phyloP scores from a whole-genome alignment of 2,113 vertebrate genomes.

The Falcunculus frontatus region DNA sequence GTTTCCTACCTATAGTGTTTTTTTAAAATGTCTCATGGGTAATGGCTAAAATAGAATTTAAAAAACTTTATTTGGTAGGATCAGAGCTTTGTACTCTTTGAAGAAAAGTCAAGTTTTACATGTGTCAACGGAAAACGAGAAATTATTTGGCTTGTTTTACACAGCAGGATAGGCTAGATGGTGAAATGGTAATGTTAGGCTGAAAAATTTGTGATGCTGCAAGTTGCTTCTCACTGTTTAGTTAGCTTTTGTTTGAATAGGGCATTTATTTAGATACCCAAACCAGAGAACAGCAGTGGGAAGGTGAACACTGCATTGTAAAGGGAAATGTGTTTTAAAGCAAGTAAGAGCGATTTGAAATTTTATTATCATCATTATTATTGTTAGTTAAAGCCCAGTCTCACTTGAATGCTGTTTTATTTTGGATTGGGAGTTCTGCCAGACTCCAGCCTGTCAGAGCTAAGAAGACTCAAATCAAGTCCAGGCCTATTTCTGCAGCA shows the following conservation, averaged over 20 bases:
- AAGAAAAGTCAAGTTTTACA: background rate
- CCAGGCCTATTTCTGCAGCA: constrained; percentile 73
- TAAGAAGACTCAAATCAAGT: constrained; percentile 74
- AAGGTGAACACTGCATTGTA: background rate
- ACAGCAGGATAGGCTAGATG: background rate
- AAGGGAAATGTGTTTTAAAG: background rate
- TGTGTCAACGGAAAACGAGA: background rate
- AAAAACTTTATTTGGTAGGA: background rate
- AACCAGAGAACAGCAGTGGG: background rate
- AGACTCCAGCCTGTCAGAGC: constrained; percentile 70
- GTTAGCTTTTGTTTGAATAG: background rate
- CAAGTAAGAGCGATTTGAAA: constrained; percentile 43
- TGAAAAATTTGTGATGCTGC: background rate
- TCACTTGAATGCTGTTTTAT: constrained; percentile 70
- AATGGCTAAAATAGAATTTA: background rate
- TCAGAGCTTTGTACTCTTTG: background rate
- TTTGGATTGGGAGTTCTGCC: constrained; percentile 68
- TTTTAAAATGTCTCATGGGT: background rate
- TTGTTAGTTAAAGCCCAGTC: constrained; percentile 52
- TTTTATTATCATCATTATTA: constrained; percentile 13
- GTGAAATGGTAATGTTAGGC: background rate
- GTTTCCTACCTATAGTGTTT: background rate
- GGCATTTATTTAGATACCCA: background rate
- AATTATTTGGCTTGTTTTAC: background rate
- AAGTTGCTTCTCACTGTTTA: background rate